Evolutionary conservation across 2,888 invertebrate genomes (phyloP), one percentile per base, ranked within the genome.

Genomic region (Zaprionus bogoriensis): DNA sequence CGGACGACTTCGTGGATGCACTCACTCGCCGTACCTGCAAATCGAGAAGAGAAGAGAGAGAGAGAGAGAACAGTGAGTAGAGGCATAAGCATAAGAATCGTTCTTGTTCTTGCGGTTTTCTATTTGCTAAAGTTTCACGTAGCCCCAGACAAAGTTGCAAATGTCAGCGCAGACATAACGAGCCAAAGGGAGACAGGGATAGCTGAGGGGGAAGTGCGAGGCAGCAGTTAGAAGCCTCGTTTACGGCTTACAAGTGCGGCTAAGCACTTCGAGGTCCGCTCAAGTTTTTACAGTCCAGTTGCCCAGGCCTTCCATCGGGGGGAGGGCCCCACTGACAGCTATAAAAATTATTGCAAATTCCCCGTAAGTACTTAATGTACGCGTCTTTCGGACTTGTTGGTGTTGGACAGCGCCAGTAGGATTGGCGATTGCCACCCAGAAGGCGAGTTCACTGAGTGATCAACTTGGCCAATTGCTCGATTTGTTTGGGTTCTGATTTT

Each of bases 1-100:
- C 64, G 60, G 52, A 67, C 59, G 67, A 52, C 67, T 51, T 55
- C 53, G 62, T 51, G 46, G 53, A 58, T 27, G 54, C 67, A 48
- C 80, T 83, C 5, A 17, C 6, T 17, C 32, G n/a, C n/a, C n/a
- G 32, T 74, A 83, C 86, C 80, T 80, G 86, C 67, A 85, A 79
- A n/a, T n/a, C n/a, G n/a, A n/a, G n/a, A 36, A 52, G 47, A 60
- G 28, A 28, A 47, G 53, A 72, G 32, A 36, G 3, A 27, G 30
- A 79, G 38, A 52, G 51, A 64, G 28, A 23, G 39, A 63, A 28
- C 57, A 58, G 38, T 41, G 38, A 46, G 38, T 30, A 45, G n/a
- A n/a, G n/a, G n/a, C n/a, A 44, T 55, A 52, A 51, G 48, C 58
- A 67, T 60, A 58, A 70, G 77, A 73, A 85, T 76, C 61, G 50